phyloP scores from a whole-genome alignment of 2,797 vertebrate species.

The Danio choprae region DNA sequence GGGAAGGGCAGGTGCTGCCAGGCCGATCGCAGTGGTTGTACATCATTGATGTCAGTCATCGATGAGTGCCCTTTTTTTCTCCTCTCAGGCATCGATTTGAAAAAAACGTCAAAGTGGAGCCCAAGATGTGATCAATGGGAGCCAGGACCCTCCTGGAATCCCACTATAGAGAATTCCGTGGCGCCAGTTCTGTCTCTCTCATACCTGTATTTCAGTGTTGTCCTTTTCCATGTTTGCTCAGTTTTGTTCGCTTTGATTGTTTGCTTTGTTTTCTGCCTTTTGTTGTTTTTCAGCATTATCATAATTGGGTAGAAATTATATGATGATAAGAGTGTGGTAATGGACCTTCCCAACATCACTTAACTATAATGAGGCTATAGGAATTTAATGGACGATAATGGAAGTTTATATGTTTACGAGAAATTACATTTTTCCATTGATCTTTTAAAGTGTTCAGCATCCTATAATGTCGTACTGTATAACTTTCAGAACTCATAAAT shows the following conservation, averaged over 20 bases:
- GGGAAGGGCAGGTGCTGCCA: constrained; percentile 66
- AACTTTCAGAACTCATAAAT: neutral
- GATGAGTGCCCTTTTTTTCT: constrained; percentile 55
- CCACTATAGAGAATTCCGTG: constrained; percentile 44
- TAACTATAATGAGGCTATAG: neutral
- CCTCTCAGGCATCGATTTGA: constrained; percentile 61
- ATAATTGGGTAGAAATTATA: neutral
- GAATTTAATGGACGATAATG: neutral
- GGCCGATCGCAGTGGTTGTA: constrained; percentile 62
- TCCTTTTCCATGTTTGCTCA: constrained; percentile 2
- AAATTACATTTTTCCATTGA: neutral
- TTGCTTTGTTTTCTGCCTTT: neutral
- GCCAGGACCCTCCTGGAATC: constrained; percentile 55
- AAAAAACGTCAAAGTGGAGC: constrained; percentile 60
- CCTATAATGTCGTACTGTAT: neutral
- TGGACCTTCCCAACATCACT: neutral
- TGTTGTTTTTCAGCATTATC: neutral
- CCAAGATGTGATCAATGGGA: constrained; percentile 63
- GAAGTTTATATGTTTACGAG: neutral
- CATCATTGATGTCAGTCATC: constrained; percentile 68
- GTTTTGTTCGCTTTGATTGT: constrained; percentile 18
- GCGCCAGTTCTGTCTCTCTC: constrained; percentile 19
- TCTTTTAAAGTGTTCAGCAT: neutral
- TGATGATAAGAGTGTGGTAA: neutral
- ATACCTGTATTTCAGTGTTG: neutral